A percentile compares a stretch with the other conserved stretches of the same genome.
Evolutionary conservation across 1,140 invertebrate species (phyloP).

Genomic region (Leptoteleia sp.): DNA sequence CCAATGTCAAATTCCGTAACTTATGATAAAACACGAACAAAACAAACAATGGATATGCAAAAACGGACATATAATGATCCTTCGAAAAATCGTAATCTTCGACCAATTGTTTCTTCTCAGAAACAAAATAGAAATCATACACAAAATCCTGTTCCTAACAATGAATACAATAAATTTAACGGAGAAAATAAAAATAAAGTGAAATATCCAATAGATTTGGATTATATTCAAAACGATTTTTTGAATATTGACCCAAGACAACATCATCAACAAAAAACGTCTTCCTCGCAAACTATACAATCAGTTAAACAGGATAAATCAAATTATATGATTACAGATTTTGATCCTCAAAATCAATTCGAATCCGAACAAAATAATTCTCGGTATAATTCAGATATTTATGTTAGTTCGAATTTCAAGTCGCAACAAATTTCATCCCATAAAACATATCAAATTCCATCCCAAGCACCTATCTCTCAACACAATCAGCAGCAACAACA

Average conservation of each 20-base stretch:
- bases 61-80: constrained; percentile 70
- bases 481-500: constrained; percentile 58
- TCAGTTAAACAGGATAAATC: constrained; percentile 73
- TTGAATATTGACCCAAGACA: constrained; percentile 66
- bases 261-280: constrained; percentile 63
- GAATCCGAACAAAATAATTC: constrained; percentile 66
- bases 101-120: constrained; percentile 60
- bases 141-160: constrained; percentile 52
- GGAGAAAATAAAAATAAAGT: constrained; percentile 73
- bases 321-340: constrained; percentile 71
- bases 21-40: constrained; percentile 73
- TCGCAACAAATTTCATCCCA: constrained; percentile 69
- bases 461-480: constrained; percentile 68
- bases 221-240: constrained; percentile 76
- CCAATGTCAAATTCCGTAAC: constrained; percentile 37
- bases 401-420: constrained; percentile 75
- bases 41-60: constrained; percentile 67
- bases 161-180: constrained; percentile 72
- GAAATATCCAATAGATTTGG: constrained; percentile 75
- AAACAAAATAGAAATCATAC: constrained; percentile 58
- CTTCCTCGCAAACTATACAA: constrained; percentile 44
- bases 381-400: constrained; percentile 73
- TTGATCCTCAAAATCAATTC: constrained; percentile 74
- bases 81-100: constrained; percentile 70
- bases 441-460: constrained; percentile 72